A percentile compares a stretch with the other conserved stretches of the same genome.
These are phyloP conservation scores for Cosmia pyralina DNA, from an alignment of 2,888 invertebrate species.

Conservation along the genomic window DNA sequence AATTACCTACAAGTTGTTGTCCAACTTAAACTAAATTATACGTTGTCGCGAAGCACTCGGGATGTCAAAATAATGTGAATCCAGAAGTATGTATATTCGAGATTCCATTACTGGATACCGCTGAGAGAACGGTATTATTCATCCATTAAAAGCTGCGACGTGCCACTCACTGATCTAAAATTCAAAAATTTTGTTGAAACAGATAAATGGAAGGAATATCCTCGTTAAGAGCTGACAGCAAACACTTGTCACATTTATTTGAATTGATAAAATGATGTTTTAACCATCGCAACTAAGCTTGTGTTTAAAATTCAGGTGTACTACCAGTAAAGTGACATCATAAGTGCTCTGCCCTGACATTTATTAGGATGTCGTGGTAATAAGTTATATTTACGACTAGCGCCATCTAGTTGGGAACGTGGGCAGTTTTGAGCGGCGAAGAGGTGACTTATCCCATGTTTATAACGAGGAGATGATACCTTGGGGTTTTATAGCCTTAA, in stretches of 20 bases:
- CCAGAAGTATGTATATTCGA: conserved; percentile 75
- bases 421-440: conserved; percentile 32
- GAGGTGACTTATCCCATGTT: conserved; percentile 45
- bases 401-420: conserved; percentile 57
- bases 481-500: conserved; percentile 27
- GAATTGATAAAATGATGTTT: conserved; percentile 40
- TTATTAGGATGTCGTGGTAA: conserved; percentile 50
- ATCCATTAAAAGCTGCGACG: conserved; percentile 78
- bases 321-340: conserved; percentile 41
- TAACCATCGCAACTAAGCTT: conserved; percentile 5
- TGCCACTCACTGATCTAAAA: conserved; percentile 74
- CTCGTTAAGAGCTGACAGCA: conserved; percentile 71
- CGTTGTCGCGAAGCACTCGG: conserved; percentile 68
- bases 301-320: conserved; percentile 42
- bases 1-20: conserved; percentile 29
- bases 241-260: conserved; percentile 63
- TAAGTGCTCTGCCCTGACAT: conserved; percentile 46
- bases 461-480: conserved; percentile 43
- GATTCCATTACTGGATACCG: conserved; percentile 75
- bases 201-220: conserved; percentile 81
- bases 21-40: conserved; percentile 10
- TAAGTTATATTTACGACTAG: conserved; percentile 52
- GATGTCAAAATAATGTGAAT: conserved; percentile 74
- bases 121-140: conserved; percentile 77
- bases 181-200: conserved; percentile 76